phyloP scores from a whole-genome alignment of 2,888 invertebrate species.

The Eurytoma californica region DNA sequence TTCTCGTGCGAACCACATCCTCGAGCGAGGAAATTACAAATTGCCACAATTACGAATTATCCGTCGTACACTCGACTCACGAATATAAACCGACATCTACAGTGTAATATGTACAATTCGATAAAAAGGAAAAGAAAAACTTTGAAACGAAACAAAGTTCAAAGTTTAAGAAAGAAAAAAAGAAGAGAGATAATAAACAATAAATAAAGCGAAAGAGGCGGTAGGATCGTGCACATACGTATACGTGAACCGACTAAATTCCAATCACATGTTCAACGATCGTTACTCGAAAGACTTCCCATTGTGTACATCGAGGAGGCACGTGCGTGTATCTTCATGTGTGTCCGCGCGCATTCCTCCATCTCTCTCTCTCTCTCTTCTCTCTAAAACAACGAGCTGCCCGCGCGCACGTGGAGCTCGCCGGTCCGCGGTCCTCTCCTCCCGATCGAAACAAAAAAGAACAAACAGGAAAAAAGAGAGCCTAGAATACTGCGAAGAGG shows the following conservation, averaged over 20 bases:
- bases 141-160: not conserved
- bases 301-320: slow-evolving; percentile 43
- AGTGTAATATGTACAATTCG: slow-evolving; percentile 8
- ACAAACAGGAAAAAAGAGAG: no score
- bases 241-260: slow-evolving; percentile 25
- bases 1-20: not conserved
- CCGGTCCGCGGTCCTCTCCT: not conserved
- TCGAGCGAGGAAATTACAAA: slow-evolving; percentile 11
- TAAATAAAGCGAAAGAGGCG: slow-evolving; percentile 30
- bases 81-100: slow-evolving; percentile 23
- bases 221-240: not conserved
- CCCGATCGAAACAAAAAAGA: slow-evolving; percentile 14
- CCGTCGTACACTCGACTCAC: slow-evolving; percentile 12
- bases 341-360: slow-evolving; percentile 1
- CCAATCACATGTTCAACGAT: slow-evolving; percentile 38
- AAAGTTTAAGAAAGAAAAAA: not conserved
- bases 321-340: slow-evolving; percentile 43
- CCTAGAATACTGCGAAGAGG: slow-evolving; percentile 6
- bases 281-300: slow-evolving; percentile 37
- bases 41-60: slow-evolving; percentile 33
- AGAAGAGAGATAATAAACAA: not conserved
- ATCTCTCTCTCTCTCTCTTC: no score
- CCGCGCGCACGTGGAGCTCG: no score
- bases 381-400: not conserved
- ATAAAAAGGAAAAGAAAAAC: not conserved